phyloP scores from a whole-genome alignment of 2,113 vertebrate genomes.

The Xyrauchen texanus region DNA sequence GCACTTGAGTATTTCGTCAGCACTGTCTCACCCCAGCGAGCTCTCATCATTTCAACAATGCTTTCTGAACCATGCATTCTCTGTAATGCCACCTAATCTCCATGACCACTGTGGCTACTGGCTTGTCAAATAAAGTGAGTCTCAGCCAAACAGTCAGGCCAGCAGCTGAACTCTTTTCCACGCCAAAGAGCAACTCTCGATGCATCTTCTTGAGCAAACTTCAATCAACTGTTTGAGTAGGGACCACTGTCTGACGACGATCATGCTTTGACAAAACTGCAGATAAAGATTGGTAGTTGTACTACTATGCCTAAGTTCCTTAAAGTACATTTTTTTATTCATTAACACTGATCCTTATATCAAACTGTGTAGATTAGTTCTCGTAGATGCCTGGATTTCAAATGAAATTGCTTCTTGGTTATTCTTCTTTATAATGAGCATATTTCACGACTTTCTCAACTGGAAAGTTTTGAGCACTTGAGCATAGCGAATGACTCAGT shows the following conservation, averaged over 20 bases:
- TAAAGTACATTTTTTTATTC: conserved; percentile 40
- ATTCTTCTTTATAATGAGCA: conserved; percentile 33
- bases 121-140: conserved; percentile 46
- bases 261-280: background rate
- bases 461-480: conserved; percentile 34
- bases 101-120: conserved; percentile 46
- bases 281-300: too few species aligned
- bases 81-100: conserved; percentile 45
- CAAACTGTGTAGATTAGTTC: background rate
- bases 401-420: conserved; percentile 8
- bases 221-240: background rate
- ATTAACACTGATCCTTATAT: conserved; percentile 22
- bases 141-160: conserved; percentile 1
- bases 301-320: conserved; percentile 6
- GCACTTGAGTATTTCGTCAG: too few species aligned
- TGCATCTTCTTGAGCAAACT: background rate
- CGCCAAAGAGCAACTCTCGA: background rate
- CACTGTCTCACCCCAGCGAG: conserved; percentile 9
- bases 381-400: background rate
- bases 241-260: background rate
- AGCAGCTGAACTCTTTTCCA: conserved; percentile 10
- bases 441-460: conserved; percentile 23
- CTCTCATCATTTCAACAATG: conserved; percentile 34
- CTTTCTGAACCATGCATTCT: conserved; percentile 42
- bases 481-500: conserved; percentile 27